These are phyloP conservation scores for Lordiphosa clarofinis DNA, from an alignment of 1,140 invertebrate genomes.

Conservation along the genomic window DNA sequence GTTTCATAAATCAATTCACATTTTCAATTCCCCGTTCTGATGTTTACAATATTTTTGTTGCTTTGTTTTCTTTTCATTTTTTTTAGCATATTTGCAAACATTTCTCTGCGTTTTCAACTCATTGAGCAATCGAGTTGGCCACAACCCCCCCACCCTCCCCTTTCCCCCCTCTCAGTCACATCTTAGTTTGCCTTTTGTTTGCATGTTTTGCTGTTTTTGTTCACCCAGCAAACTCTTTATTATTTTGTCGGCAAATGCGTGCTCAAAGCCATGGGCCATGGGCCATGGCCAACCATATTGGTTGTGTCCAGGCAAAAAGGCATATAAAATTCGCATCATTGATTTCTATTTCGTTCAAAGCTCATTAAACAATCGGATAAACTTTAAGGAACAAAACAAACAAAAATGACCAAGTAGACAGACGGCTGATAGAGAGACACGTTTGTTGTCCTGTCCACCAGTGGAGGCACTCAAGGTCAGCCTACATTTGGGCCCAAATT, in stretches of 20 bases:
- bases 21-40: too few species aligned
- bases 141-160: too few species aligned
- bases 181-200: background rate
- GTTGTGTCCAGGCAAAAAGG: conserved; percentile 8
- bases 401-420: background rate
- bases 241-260: conserved; percentile 33
- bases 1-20: background rate
- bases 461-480: too few species aligned
- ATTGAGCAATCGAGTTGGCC: conserved; percentile 49
- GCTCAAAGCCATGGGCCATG: too few species aligned
- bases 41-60: background rate
- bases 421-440: too few species aligned
- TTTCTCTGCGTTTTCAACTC: conserved; percentile 44
- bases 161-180: background rate
- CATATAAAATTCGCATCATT: conserved; percentile 57
- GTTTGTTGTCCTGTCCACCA: too few species aligned
- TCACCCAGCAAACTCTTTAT: conserved; percentile 24
- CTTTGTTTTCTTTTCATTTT: background rate
- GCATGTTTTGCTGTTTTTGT: conserved; percentile 6
- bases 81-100: conserved; percentile 43
- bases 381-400: conserved; percentile 31
- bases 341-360: conserved; percentile 57
- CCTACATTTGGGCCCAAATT: too few species aligned
- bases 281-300: conserved; percentile 31
- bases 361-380: conserved; percentile 59